phyloP scores from a whole-genome alignment of 2,888 invertebrate species.

The Caenorhabditis sp. region DNA sequence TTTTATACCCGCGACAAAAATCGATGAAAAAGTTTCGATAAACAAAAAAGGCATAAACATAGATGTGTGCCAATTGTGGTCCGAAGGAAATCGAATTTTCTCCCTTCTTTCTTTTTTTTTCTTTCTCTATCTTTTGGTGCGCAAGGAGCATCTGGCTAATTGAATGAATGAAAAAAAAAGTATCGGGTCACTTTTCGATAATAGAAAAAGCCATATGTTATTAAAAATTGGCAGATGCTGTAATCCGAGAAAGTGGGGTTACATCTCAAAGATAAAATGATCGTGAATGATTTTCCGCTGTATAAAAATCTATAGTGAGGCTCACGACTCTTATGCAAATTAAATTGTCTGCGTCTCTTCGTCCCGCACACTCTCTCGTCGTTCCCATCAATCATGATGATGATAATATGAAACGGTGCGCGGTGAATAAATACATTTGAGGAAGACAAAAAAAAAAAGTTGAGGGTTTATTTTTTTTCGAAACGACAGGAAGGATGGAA shows the following conservation, averaged over 20 bases:
- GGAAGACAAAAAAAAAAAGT: neutral
- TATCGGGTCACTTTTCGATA: neutral
- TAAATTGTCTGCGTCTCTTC: slow-evolving; percentile 4
- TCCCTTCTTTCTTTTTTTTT: neutral
- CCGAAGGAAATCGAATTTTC: neutral
- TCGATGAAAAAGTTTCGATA: neutral
- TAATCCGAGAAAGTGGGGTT: neutral
- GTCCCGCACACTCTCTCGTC: neutral
- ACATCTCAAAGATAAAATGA: neutral
- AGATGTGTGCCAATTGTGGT: neutral
- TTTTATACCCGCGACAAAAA: neutral
- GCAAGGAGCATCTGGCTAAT: slow-evolving; percentile 37
- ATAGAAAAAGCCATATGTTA: neutral
- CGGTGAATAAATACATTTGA: neutral
- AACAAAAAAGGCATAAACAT: slow-evolving; percentile 1
- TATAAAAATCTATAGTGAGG: too few species aligned
- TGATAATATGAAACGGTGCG: slow-evolving; percentile 5
- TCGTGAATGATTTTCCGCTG: neutral
- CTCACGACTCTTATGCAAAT: slow-evolving; percentile 22
- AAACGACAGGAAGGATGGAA: too few species aligned
- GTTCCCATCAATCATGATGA: neutral
- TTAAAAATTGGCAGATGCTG: neutral
- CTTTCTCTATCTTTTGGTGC: neutral
- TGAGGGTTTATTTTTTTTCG: too few species aligned
- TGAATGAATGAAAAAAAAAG: slow-evolving; percentile 23